These are phyloP conservation scores for Meteorus cinctellus DNA, from an alignment of 2,888 invertebrate genomes.

Conservation along the genomic window DNA sequence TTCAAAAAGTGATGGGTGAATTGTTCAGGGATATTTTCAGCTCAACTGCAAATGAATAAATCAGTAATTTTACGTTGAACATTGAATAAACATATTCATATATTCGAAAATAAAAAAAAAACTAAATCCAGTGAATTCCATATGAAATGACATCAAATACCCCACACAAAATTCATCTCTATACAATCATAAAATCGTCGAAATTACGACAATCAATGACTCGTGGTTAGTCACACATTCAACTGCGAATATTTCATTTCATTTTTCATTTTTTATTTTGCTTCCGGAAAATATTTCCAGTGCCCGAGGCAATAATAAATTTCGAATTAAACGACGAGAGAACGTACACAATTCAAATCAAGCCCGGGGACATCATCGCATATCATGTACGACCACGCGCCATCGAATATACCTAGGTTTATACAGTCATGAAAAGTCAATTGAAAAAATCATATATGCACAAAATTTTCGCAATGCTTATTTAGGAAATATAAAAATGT, in stretches of 20 bases:
- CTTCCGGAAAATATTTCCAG: not conserved
- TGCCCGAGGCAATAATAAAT: constrained; percentile 48
- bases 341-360: not conserved
- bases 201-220: not conserved
- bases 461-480: not conserved
- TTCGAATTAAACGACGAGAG: constrained; percentile 39
- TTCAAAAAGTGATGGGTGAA: too few relatives aligned
- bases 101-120: too few relatives aligned
- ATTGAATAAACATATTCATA: too few relatives aligned
- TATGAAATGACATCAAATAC: not conserved
- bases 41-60: too few relatives aligned
- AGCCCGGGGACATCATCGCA: not conserved
- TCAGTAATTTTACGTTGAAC: too few relatives aligned
- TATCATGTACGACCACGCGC: not conserved
- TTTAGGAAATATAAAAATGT: not conserved
- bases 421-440: constrained; percentile 7
- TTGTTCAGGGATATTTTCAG: too few relatives aligned
- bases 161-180: not conserved
- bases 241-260: constrained; percentile 16
- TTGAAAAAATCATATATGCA: not conserved
- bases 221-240: not conserved
- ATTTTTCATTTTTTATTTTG: constrained; percentile 15
- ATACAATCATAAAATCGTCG: not conserved
- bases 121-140: too few relatives aligned
- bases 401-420: not conserved